These are phyloP conservation scores for Actenoides hombroni DNA, from an alignment of 2,113 vertebrate genomes.

Conservation along the genomic window DNA sequence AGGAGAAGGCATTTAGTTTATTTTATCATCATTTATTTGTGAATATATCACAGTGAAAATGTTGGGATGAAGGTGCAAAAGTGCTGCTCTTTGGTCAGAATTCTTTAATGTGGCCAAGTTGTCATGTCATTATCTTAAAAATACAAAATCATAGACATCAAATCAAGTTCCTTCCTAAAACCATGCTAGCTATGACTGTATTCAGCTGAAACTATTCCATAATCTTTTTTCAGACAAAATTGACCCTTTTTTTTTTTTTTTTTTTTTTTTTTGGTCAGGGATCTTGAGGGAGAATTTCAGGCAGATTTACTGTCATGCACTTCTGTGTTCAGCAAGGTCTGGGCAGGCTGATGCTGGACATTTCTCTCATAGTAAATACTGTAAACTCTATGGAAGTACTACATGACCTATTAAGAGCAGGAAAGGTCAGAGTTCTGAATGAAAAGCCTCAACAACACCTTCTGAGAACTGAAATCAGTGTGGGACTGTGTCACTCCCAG, in stretches of 20 bases:
- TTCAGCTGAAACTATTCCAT: background rate
- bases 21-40: background rate
- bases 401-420: background rate
- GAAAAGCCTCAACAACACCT: conserved; percentile 34
- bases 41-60: background rate
- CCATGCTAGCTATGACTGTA: background rate
- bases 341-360: background rate
- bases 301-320: background rate
- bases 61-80: background rate
- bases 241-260: background rate
- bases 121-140: background rate
- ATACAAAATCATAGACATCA: background rate
- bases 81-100: background rate
- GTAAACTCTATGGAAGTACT: background rate
- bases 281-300: background rate
- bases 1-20: background rate
- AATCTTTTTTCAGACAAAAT: background rate
- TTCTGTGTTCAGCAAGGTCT: background rate
- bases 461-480: conserved; percentile 24
- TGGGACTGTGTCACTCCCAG: background rate
- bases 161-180: background rate
- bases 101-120: background rate
- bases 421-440: conserved; percentile 26
- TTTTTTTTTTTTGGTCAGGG: background rate
- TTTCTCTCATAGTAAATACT: background rate